Base-by-base conservation (phyloP, 2,888 invertebrate species). In the Hecatera dysodea region DNA sequence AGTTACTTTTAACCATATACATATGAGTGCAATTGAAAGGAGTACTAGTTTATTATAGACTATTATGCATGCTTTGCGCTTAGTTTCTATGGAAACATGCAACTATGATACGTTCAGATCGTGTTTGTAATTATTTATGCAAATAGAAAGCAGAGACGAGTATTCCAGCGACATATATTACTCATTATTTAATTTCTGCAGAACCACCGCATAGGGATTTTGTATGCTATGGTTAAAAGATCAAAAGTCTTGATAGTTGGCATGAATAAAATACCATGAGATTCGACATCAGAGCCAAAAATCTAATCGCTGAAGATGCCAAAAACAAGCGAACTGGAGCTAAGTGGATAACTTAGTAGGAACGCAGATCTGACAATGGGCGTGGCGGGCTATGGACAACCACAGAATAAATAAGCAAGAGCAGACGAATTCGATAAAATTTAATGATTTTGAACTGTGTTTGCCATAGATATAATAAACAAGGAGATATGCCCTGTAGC, bases 311-410 rank as follows among this genome's bases (percentile, higher is more conserved):
- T 27, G 48, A 56, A 29, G 48, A 72, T 50, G 75, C 80, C 80
- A 75, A 75, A 64, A 73, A 44, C 29, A 22, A 79, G 75, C 39
- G 48, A 65, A 75, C 29, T 27, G 19, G 3, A 36, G 29, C 64
- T 60, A 80, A 75, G n/a, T 73, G 39, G 59, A 59, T 78, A 72
- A 72, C 55, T 72, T 61, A 57, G 50, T 71, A 19, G 15, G 12
- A 24, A 53, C 8, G n/a, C 29, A n/a, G 53, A 73, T 19, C 53
- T 64, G 48, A 36, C 56, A 61, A n/a, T 55, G 33, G 19, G 27
- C 9, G 27, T 56, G 27, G 59, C 24, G 36, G 17, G 24, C 11
- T 46, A 19, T 36, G 27, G n/a, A 29, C 5, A n/a, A 11, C 17
- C 5, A 2, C 36, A 50, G 15, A 36, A 44, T 42, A 55, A 64